Evolutionary conservation across 2,113 vertebrate genomes (phyloP).

Genomic region (Potamarius usumacintae): DNA sequence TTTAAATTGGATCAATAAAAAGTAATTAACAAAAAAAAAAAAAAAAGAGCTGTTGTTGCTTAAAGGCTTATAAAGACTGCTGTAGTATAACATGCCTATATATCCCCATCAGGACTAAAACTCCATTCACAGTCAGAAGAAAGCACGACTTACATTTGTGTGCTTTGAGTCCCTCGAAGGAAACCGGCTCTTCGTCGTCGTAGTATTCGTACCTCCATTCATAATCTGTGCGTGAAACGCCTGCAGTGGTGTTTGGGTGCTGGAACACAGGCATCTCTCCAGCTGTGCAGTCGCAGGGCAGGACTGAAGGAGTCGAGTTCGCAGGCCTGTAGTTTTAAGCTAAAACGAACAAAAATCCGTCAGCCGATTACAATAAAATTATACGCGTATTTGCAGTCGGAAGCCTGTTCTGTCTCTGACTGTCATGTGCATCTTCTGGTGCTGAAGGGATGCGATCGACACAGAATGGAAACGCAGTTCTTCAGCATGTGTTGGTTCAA

Average conservation of each 20-base stretch:
- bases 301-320: neutral
- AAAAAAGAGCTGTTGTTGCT: neutral
- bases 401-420: neutral
- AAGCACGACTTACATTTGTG: conserved; percentile 83
- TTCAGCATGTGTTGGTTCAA: neutral
- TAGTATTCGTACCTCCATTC: conserved; percentile 91
- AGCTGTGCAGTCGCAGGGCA: neutral
- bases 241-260: conserved; percentile 72
- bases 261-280: conserved; percentile 74
- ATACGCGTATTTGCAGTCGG: neutral
- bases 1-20: too few relatives aligned
- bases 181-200: conserved; percentile 83
- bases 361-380: neutral
- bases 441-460: neutral
- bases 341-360: neutral
- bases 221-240: conserved; percentile 74
- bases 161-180: conserved; percentile 86
- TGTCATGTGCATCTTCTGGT: neutral
- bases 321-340: neutral
- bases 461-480: conserved; percentile 1
- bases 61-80: neutral
- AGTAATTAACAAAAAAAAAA: neutral
- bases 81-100: neutral
- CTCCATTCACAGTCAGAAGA: neutral
- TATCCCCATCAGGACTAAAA: neutral